Evolutionary conservation across 2,113 vertebrate species (phyloP).

Genomic region (Parus major): DNA sequence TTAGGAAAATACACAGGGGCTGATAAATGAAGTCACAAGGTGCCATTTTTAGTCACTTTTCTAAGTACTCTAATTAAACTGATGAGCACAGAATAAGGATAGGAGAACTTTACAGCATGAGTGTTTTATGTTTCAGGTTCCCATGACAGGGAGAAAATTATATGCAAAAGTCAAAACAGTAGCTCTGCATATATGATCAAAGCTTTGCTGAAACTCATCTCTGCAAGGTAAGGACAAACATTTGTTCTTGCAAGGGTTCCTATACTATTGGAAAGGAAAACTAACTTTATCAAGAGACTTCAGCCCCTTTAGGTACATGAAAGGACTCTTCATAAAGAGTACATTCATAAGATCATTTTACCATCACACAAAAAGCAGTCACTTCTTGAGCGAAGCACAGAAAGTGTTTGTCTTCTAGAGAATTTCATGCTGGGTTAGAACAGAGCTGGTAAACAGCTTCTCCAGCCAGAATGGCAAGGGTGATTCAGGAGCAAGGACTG

Average conservation of each 20-base stretch:
- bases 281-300: not conserved
- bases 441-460: not conserved
- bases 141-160: not conserved
- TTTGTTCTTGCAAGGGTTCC: not conserved
- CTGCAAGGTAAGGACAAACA: not conserved
- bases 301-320: not conserved
- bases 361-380: not conserved
- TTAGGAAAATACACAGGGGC: constrained; percentile 29
- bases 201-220: not conserved
- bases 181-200: not conserved
- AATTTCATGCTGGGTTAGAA: not conserved
- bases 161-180: not conserved
- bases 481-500: not conserved
- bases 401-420: not conserved
- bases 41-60: constrained; percentile 44
- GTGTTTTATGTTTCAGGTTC: not conserved
- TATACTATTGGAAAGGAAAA: not conserved
- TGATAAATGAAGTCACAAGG: constrained; percentile 41
- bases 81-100: not conserved
- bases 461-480: not conserved
- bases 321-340: not conserved
- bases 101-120: not conserved
- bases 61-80: constrained; percentile 31
- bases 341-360: not conserved
- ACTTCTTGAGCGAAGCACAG: not conserved